Evolutionary conservation across 2,797 vertebrate genomes (phyloP), one percentile per base, ranked within the genome.

Genomic region (Ficedula albicollis): DNA sequence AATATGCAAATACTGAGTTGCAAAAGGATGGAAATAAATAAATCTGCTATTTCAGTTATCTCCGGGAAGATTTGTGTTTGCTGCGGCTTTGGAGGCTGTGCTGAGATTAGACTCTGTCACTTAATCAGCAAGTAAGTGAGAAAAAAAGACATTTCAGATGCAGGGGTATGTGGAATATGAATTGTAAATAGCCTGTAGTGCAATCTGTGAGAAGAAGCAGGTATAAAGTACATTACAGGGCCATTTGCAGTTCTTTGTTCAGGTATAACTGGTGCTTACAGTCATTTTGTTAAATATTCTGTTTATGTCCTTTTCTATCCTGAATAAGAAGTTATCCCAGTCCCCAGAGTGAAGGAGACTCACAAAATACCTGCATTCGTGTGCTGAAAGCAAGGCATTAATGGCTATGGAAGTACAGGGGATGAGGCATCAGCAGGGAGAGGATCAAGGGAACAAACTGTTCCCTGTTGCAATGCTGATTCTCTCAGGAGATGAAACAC

Each of bases 1-100:
- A 97, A 94, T 96, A 98, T 98, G 98, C 95, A 97, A 98, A 98
- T 97, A 81, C 13, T 2, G 54, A 93, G 76, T 89, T 91, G 76
- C 68, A 90, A 90, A 94, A 95, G 36, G 95, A 82, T 59, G 86
- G 90, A 95, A 95, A 92, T 75, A 95, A 55, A 81, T 72, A 94
- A 95, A 95, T 32, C 38, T 21, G 10, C 66, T 93, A 69, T 95
- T 97, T 91, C 90, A 76, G 87, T 96, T 95, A 74, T 97, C 93
- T 84, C 93, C 48, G 41, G 67, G 77, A 96, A 95, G 92, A 95
- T 70, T 88, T 91, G 74, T 81, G 89, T 96, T 95, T 83, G 80
- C 96, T 94, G n/a, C 0, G 2, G n/a, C 74, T 80, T 83, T 34
- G 32, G 84, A 90, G 77, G 75, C 36, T 56, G 81, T 70, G 66